Evolutionary conservation across 2,797 vertebrate species (phyloP), one percentile per base, ranked within the genome.

Genomic region (Rhynchotus rufescens): DNA sequence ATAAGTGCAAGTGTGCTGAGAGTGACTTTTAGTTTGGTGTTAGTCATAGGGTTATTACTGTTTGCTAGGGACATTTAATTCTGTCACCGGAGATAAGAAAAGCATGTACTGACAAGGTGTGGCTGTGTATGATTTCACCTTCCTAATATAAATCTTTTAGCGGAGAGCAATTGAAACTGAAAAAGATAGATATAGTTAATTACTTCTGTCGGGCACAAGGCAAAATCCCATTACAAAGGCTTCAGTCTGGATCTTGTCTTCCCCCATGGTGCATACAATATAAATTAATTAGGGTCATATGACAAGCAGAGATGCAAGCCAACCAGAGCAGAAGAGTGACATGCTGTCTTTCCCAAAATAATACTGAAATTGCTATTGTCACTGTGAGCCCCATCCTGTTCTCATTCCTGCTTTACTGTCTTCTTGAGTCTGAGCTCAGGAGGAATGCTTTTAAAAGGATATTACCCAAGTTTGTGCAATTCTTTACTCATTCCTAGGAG

Each of bases 181-280:
- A 96, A 94, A 92, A 86, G 82, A 94, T 92, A 87, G 79, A 96
- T 96, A 91, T 26, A 81, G 84, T 83, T 94, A 96, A 95, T 97
- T 96, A 94, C 81, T 89, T 88, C 80, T 91, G 86, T 62, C 71
- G 82, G 80, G 86, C 62, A 86, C 75, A 90, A 88, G 81, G 92
- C 66, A 80, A 95, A 92, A 91, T 84, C 89, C 92, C 85, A 88
- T 96, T 94, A 93, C 67, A 88, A 84, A 80, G 40, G 30, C 76
- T 93, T 92, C 88, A 90, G 80, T 79, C 84, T 95, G 89, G 72
- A 80, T 92, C 85, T 86, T 85, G 83, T 74, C 91, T 86, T 96
- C 64, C 89, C 88, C 74, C 82, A 61, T 80, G 88, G 90, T 2
- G 14, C 82, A 73, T 81, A 36, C 71, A 71, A 89, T 64, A 81